Conservation (phyloP, 2,888 invertebrate genomes). For the Drosophila nr. perissopoda region DNA sequence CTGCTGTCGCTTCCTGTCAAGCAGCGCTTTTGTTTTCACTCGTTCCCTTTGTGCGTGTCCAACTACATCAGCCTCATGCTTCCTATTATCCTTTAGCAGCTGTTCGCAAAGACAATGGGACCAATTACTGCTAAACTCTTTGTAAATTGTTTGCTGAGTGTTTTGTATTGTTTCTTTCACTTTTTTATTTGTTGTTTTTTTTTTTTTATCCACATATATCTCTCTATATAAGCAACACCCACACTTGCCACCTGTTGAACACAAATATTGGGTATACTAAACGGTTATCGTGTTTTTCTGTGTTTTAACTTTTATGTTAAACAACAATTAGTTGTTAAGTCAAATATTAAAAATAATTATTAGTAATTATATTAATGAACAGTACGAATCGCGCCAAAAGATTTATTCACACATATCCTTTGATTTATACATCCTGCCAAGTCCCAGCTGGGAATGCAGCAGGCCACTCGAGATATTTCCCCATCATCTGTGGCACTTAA, state of each 20-base stretch:
- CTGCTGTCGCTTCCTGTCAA: constrained; percentile 28
- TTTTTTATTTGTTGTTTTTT: background rate
- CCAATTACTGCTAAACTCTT: constrained; percentile 37
- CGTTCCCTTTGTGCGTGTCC: constrained; percentile 31
- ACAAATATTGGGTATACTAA: background rate
- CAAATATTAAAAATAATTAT: background rate
- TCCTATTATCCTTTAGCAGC: constrained; percentile 48
- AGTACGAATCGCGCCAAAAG: background rate
- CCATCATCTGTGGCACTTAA: constrained; percentile 37
- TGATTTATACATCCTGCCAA: background rate
- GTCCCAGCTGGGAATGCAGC: background rate
- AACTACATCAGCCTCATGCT: constrained; percentile 47
- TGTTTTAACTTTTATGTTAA: background rate
- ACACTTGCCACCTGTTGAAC: constrained; percentile 8
- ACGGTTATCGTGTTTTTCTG: background rate
- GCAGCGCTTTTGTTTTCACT: constrained; percentile 39
- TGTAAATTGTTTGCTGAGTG: constrained; percentile 17
- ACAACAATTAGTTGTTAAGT: background rate
- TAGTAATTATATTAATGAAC: background rate
- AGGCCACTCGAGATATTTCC: constrained; percentile 3
- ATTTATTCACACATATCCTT: background rate
- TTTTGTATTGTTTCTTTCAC: constrained; percentile 2
- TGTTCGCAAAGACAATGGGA: constrained; percentile 42
- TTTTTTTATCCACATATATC: background rate
- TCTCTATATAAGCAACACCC: background rate